Base-by-base conservation (phyloP, 2,888 invertebrate species). In the Imbricaverruca yamaguchii region DNA sequence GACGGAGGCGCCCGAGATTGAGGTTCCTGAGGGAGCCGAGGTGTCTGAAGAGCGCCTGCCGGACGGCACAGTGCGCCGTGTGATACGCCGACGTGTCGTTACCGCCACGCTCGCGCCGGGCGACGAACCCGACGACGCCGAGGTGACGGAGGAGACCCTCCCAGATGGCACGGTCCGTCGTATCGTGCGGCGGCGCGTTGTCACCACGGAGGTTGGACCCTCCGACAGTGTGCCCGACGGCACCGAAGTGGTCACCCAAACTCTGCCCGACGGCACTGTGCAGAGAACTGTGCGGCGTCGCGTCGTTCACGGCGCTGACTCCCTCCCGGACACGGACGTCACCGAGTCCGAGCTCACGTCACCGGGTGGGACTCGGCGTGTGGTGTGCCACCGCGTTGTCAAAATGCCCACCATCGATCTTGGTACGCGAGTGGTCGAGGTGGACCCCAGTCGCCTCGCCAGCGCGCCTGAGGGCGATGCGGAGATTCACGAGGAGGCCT, bases 381-480 rank as follows among this genome's bases (percentile, higher is more conserved):
- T 55, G 7, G 39, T 74, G 6, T 21, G 55, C 4, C 69, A 69
- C 55, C 74, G 74, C 53, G 55, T 74, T 10, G 74, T 74, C 18
- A 53, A 74, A 23, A 74, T 74, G 74, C 74, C 74, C 7, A 74
- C 74, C 55, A 74, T 74, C 3, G 74, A 74, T 11, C 55, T 74
- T 18, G 74, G 74, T 12, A 74, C 74, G 18, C 74, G 55, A 21
- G 74, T 74, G 21, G 55, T 74, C 21, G 53, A 55, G 18, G 55
- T 53, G 11, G 53, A 74, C 55, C 74, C 74, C 0, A 21, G 4
- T 23, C 69, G 53, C 6, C 39, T 9, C 8, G 7, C 74, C 9
- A 11, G 53, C 8, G 15, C 53, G 0, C 18, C 74, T 39, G 69
- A 53, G 18, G 74, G 21, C 10, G 74, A 15, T 18, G 74, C 74